phyloP scores from a whole-genome alignment of 2,113 vertebrate genomes.

The Miniopterus natalensis region DNA sequence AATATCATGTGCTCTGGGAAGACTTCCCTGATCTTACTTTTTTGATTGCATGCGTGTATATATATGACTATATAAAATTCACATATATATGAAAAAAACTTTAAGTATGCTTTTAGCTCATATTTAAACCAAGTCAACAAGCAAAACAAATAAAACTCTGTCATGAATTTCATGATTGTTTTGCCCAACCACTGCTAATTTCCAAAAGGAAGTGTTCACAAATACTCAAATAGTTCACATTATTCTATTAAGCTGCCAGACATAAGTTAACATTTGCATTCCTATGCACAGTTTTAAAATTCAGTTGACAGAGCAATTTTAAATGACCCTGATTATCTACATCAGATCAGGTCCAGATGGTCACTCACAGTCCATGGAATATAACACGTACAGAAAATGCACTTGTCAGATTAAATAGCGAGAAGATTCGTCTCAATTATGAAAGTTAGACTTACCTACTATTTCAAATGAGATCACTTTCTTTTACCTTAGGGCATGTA shows the following conservation, averaged over 20 bases:
- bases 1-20: not conserved
- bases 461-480: constrained; percentile 27
- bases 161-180: not conserved
- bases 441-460: constrained; percentile 29
- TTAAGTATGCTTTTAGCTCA: not conserved
- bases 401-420: not conserved
- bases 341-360: not conserved
- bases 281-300: not conserved
- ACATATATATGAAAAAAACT: not conserved
- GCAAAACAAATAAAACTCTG: not conserved
- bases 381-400: not conserved
- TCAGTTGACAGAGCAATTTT: not conserved
- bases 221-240: not conserved
- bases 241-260: not conserved
- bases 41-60: not conserved
- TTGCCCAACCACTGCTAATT: not conserved
- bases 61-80: not conserved
- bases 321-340: not conserved
- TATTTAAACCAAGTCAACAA: not conserved
- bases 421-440: constrained; percentile 16
- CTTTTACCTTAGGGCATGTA: constrained; percentile 4
- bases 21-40: not conserved
- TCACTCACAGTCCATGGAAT: not conserved
- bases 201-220: constrained; percentile 9
- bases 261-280: constrained; percentile 2